Evolutionary conservation across 1,140 invertebrate species (phyloP), one percentile per base, ranked within the genome.

Genomic region (Popillia japonica): DNA sequence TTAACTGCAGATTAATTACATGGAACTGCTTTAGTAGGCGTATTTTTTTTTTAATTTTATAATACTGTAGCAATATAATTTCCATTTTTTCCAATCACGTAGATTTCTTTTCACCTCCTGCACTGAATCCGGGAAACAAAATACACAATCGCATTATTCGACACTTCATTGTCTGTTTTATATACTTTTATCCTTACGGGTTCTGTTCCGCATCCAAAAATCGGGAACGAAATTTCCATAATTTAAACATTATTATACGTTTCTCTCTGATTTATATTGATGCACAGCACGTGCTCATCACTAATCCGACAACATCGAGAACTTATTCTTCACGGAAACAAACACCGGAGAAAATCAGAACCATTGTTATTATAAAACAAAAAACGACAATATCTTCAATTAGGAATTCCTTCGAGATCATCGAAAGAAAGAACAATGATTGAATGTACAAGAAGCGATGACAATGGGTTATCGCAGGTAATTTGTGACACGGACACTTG

Each of bases 191-290:
- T 34, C 4, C 27, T 34, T 34, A 34, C 4, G 27, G 2, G 27
- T 34, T 34, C 4, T 34, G 4, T 4, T 34, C 27, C 2, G 27
- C 27, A 34, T 34, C 27, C 27, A 34, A 34, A 34, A 34, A 34
- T 34, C 4, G 14, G 14, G 14, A 55, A n/a, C 6, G 6, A 55
- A 14, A 55, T 55, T 55, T 55, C 48, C 48, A 55, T 55, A 55
- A 55, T 55, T 55, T 17, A 55, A 7, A 17, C 48, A 55, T 55
- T 55, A 55, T 55, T 55, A 17, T 55, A 17, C 48, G 11, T 55
- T 68, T 22, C 17, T 22, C 17, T 68, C 61, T 68, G 61, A 68
- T 68, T 68, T 68, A 68, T 68, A 68, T 68, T 22, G 61, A 68
- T 68, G 61, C 61, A 23, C 61, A 68, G 22, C 61, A 68, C 61